Percentiles rank a stretch among this genome's conserved stretches.
These are phyloP conservation scores for Bemisia tabaci DNA, from an alignment of 1,140 invertebrate genomes.

Conservation along the genomic window DNA sequence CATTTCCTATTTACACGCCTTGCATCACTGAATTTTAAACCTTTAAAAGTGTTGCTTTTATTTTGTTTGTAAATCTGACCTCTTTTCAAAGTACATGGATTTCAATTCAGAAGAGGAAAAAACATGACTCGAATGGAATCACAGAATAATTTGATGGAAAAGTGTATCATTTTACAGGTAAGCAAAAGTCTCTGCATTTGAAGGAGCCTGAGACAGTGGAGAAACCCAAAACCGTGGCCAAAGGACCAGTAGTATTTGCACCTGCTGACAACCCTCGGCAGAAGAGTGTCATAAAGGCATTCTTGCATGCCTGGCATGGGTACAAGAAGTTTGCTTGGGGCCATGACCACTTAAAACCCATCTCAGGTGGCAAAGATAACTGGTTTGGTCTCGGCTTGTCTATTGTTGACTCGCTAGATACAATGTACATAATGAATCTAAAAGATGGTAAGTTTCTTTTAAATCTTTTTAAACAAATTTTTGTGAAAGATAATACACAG, in stretches of 20 bases:
- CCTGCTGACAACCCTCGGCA: conserved; percentile 66
- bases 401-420: conserved; percentile 81
- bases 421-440: conserved; percentile 82
- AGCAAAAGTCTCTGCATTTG: background rate
- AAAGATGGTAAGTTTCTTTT: conserved; percentile 49
- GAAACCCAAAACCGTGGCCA: background rate
- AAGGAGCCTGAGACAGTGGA: background rate
- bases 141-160: too few species aligned
- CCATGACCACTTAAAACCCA: conserved; percentile 82
- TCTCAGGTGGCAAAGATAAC: conserved; percentile 61
- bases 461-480: conserved; percentile 1
- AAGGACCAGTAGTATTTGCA: conserved; percentile 29
- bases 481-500: background rate
- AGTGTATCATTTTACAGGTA: too few species aligned
- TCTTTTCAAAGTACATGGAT: too few species aligned
- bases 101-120: too few species aligned
- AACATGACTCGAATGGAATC: too few species aligned
- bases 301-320: conserved; percentile 81
- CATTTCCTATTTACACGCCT: too few species aligned
- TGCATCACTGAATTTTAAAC: too few species aligned
- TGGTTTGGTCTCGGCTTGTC: conserved; percentile 89
- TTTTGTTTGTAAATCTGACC: too few species aligned
- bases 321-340: conserved; percentile 89
- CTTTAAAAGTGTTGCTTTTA: too few species aligned
- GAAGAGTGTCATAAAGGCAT: conserved; percentile 66